Base-by-base conservation (phyloP, 2,888 invertebrate genomes). In the Xestia c-nigrum region DNA sequence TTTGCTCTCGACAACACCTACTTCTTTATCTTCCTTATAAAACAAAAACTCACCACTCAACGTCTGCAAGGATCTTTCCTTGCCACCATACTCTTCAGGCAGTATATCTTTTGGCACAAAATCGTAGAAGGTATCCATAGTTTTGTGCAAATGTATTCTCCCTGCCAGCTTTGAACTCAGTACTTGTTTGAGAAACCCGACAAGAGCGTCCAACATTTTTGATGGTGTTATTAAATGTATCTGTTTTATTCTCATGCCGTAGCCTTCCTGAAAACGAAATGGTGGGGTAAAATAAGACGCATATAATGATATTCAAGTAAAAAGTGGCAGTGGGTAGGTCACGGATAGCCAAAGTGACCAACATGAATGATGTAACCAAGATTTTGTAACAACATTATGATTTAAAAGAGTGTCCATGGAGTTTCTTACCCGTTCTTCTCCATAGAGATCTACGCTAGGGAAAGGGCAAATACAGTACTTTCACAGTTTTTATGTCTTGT, bases 11-110 rank as follows among this genome's bases (percentile, higher is more conserved):
- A 31, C 31, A 31, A 1, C 31, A 31, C 31, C 3, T 31, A 31
- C 31, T 31, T 31, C 31, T 31, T 31, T 31, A 1, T 68, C 4
- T 16, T 12, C 0, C 0, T 5, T 10, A 31, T 38, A 52, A 38
- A n/a, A 52, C 46, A 14, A 59, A 40, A 52, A 83, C 87, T 72
- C 82, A 94, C 95, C 91, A 72, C 88, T 88, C 5, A 94, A 52
- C 57, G 84, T 81, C 55, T 85, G 87, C 16, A 93, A 21, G 9
- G 91, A 72, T 31, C 71, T 87, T 72, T 92, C 93, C 4, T 90
- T 85, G 0, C 95, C 95, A 5, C 94, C 94, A 76, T 92, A 95
- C 3, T 96, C 95, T 16, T 71, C 73, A 0, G 95, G 95, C 19
- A 95, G 64, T 5, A 94, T 78, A 3, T 91, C 86, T 80, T 89